Conservation (phyloP, 1,140 invertebrate genomes). For the Leucophenga varia region DNA sequence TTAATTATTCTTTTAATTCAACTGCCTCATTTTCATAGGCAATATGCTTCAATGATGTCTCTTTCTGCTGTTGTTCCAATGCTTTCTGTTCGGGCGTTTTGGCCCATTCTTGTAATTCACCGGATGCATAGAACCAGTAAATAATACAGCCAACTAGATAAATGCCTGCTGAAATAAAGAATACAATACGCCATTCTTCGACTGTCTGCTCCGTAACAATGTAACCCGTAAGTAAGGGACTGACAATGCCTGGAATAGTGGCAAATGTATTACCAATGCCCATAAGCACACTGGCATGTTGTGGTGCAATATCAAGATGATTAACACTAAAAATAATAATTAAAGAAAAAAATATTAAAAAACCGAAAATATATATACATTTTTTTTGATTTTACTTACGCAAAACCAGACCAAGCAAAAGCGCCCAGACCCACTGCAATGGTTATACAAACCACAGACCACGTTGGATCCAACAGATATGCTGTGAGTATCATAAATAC, state of each 20-base stretch:
- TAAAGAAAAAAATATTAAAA: not conserved
- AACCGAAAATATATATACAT: no score
- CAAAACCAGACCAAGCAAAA: slow-evolving; percentile 86
- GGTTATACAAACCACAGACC: slow-evolving; percentile 75
- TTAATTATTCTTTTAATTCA: slow-evolving; percentile 34
- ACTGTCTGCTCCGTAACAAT: slow-evolving; percentile 73
- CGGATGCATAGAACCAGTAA: slow-evolving; percentile 79
- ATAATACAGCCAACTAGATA: slow-evolving; percentile 77
- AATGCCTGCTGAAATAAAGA: slow-evolving; percentile 77
- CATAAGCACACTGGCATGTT: slow-evolving; percentile 80
- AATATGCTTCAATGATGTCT: slow-evolving; percentile 33
- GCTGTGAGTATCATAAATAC: slow-evolving; percentile 81
- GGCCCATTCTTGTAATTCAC: slow-evolving; percentile 79
- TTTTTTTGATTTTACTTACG: slow-evolving; percentile 60
- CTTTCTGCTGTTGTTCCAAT: slow-evolving; percentile 32
- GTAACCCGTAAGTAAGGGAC: slow-evolving; percentile 75
- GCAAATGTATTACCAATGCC: slow-evolving; percentile 86
- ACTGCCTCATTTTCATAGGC: slow-evolving; percentile 33
- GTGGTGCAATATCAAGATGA: slow-evolving; percentile 83
- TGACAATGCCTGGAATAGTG: slow-evolving; percentile 84
- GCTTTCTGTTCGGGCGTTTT: slow-evolving; percentile 44
- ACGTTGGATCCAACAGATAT: slow-evolving; percentile 65
- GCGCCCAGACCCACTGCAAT: slow-evolving; percentile 85
- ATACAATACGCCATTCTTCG: slow-evolving; percentile 79
- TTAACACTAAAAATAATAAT: slow-evolving; percentile 64